A percentile compares a stretch with the other conserved stretches of the same genome.
Evolutionary conservation across 2,113 vertebrate species (phyloP).

Genomic region (Mesitornis unicolor): DNA sequence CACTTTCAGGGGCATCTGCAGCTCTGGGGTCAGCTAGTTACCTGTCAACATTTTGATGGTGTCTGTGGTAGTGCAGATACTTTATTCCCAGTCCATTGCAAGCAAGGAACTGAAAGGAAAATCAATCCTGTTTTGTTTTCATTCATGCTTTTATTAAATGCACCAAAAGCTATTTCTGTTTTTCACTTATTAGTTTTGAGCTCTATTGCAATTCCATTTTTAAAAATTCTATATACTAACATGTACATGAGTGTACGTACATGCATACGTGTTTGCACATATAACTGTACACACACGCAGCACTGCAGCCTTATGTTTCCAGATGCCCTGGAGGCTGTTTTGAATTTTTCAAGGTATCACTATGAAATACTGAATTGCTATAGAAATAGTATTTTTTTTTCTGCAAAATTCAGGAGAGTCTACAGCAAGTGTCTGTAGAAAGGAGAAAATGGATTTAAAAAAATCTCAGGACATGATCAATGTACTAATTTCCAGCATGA

Average conservation of each 20-base stretch:
- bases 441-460: not conserved
- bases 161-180: not conserved
- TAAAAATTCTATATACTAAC: not conserved
- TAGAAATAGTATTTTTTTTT: not conserved
- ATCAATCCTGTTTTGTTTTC: not conserved
- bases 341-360: not conserved
- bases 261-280: not conserved
- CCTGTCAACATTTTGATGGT: not conserved
- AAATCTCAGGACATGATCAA: not conserved
- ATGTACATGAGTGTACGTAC: not conserved
- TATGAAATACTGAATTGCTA: not conserved
- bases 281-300: not conserved
- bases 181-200: not conserved
- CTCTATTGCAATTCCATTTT: not conserved
- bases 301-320: not conserved
- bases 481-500: slow-evolving; percentile 25
- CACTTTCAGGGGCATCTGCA: not conserved
- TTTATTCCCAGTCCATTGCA: not conserved
- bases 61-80: not conserved
- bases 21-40: not conserved
- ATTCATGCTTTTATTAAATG: not conserved
- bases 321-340: not conserved
- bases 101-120: not conserved
- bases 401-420: not conserved
- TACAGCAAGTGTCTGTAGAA: not conserved